phyloP scores from a whole-genome alignment of 2,113 vertebrate genomes.

The Phocoena phocoena region DNA sequence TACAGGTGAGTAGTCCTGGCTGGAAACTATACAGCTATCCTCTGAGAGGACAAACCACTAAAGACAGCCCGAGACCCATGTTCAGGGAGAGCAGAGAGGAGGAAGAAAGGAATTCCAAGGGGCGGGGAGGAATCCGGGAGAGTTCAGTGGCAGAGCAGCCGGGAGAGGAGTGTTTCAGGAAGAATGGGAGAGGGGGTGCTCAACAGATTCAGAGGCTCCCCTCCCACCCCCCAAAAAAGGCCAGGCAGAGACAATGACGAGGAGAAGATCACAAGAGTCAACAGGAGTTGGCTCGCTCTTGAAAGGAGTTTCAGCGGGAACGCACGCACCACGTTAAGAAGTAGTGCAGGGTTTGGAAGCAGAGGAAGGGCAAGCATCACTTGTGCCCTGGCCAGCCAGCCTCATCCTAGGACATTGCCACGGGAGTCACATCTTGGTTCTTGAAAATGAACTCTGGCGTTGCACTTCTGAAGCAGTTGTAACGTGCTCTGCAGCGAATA shows the following conservation, averaged over 20 bases:
- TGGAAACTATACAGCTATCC: not conserved
- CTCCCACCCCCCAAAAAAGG: rapidly evolving
- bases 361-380: not conserved
- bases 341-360: rapidly evolving
- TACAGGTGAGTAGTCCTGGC: not conserved
- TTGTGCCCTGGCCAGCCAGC: not conserved
- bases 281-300: not conserved
- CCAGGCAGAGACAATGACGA: not conserved
- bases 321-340: too few relatives aligned
- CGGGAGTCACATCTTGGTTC: rapidly evolving
- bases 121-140: not conserved
- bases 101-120: not conserved
- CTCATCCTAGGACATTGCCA: not conserved
- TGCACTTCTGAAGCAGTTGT: not conserved
- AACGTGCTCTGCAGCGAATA: too few relatives aligned
- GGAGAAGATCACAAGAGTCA: not conserved
- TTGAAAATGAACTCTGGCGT: not conserved
- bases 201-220: not conserved
- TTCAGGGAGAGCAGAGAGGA: not conserved
- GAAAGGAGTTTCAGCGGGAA: not conserved
- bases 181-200: not conserved
- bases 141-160: not conserved
- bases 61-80: too few relatives aligned
- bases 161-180: not conserved
- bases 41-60: not conserved